Evolutionary conservation across 2,888 invertebrate species (phyloP), one percentile per base, ranked within the genome.

Genomic region (Lithophane ornitopus): DNA sequence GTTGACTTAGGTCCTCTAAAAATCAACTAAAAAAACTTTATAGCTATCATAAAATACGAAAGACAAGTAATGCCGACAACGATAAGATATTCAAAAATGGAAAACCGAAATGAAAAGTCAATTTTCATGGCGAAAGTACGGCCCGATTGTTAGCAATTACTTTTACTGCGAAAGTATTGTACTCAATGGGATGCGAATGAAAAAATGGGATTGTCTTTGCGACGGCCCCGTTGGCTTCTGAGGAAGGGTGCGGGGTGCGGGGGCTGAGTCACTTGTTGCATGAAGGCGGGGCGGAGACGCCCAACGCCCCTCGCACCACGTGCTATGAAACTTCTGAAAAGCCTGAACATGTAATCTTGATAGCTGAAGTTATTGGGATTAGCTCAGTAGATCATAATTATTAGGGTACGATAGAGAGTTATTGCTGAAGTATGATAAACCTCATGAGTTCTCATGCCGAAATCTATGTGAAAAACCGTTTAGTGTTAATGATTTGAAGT

Each of bases 281-380:
- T 70, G 91, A 81, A 89, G 96, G 95, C 95, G 95, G 94, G 90
- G 90, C 95, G 91, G 86, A 76, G 76, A 87, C 96, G 95, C 96
- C 96, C 94, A 89, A 90, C 95, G 96, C 96, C 95, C 94, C 89
- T 87, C 82, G 81, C 58, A 71, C 88, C 93, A 92, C 95, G 94
- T 94, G 94, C 85, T 79, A 67, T 58, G 78, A 88, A 76, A 82
- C 72, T 85, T 86, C 67, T 70, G 70, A 78, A 78, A 84, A 83
- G 39, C 70, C 54, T 78, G 67, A 74, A 72, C 63, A 80, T 79
- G 66, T 76, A 56, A 49, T 68, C 70, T 66, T 39, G 58, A 70
- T 54, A 65, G 76, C 26, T 71, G 26, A 28, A 70, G 49, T 65
- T 81, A 59, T 39, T 44, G 49, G 49, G 28, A 54, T 54, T 70